Percentiles rank a stretch among this genome's conserved stretches.
phyloP scores from a whole-genome alignment of 2,888 invertebrate species.

The Pomacea canaliculata region DNA sequence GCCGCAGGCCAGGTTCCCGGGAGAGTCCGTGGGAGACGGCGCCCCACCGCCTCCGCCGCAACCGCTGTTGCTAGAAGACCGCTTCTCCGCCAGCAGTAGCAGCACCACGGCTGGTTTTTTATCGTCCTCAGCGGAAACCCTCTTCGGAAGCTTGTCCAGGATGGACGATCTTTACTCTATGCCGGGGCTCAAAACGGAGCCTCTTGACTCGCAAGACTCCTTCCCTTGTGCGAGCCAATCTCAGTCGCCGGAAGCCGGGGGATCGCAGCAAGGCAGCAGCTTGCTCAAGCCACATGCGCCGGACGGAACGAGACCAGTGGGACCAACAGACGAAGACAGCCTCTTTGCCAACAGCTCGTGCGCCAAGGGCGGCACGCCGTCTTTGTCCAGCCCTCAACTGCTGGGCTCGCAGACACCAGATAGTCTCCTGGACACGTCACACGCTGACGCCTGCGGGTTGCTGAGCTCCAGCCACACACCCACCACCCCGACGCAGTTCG shows the following conservation, averaged over 20 bases:
- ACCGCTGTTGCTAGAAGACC: constrained; percentile 2
- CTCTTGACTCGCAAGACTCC: background rate
- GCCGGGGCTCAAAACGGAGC: constrained; percentile 19
- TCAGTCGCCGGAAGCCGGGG: background rate
- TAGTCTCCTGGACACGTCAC: background rate
- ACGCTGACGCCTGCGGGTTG: no score
- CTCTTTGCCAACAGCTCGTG: constrained; percentile 1
- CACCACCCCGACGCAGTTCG: constrained; percentile 1
- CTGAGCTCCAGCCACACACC: background rate
- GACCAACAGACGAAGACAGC: background rate
- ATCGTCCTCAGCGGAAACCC: constrained; percentile 19
- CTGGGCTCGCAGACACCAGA: constrained; percentile 1
- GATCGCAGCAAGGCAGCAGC: background rate
- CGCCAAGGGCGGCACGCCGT: background rate
- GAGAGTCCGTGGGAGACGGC: background rate
- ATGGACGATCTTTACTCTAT: constrained; percentile 9
- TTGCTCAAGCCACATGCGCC: background rate
- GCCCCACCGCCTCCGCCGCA: background rate
- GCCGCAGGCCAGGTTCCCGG: background rate
- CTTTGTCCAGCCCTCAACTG: background rate
- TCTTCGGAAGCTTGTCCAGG: constrained; percentile 11
- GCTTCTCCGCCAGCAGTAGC: background rate
- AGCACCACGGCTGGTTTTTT: constrained; percentile 3
- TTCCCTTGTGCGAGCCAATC: background rate
- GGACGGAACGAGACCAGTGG: background rate